Percentiles rank a stretch among this genome's conserved stretches.
These are phyloP conservation scores for Pteria penguin DNA, from an alignment of 2,888 invertebrate species.

Conservation along the genomic window DNA sequence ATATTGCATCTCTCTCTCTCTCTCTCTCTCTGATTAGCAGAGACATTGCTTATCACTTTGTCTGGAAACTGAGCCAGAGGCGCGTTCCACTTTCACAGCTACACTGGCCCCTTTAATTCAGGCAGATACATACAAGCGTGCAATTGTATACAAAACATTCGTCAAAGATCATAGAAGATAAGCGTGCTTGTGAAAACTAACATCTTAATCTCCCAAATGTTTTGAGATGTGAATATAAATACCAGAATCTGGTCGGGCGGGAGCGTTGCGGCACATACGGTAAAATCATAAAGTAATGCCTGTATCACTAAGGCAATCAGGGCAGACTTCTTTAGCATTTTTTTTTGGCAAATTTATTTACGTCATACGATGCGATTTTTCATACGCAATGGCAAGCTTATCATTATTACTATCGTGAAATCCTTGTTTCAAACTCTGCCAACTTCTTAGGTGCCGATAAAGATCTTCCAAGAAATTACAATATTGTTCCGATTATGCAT, in stretches of 20 bases:
- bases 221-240: slow-evolving; percentile 26
- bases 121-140: not conserved
- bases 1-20: too few species aligned
- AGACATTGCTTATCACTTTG: too few species aligned
- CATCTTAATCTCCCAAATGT: slow-evolving; percentile 30
- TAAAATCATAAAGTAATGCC: not conserved
- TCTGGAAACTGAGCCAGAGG: too few species aligned
- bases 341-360: not conserved
- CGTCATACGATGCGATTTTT: not conserved
- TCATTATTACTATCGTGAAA: too few species aligned
- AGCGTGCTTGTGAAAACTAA: slow-evolving; percentile 30
- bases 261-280: not conserved
- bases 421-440: too few species aligned
- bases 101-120: not conserved
- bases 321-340: not conserved
- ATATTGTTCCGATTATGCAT: too few species aligned
- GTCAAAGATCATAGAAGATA: slow-evolving; percentile 12
- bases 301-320: not conserved
- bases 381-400: not conserved
- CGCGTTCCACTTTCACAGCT: too few species aligned
- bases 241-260: slow-evolving; percentile 10
- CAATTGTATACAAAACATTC: not conserved
- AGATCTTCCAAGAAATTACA: too few species aligned
- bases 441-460: too few species aligned
- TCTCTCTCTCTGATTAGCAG: too few species aligned